These are phyloP conservation scores for Marronus borbonicus DNA, from an alignment of 2,888 invertebrate genomes.

Conservation along the genomic window DNA sequence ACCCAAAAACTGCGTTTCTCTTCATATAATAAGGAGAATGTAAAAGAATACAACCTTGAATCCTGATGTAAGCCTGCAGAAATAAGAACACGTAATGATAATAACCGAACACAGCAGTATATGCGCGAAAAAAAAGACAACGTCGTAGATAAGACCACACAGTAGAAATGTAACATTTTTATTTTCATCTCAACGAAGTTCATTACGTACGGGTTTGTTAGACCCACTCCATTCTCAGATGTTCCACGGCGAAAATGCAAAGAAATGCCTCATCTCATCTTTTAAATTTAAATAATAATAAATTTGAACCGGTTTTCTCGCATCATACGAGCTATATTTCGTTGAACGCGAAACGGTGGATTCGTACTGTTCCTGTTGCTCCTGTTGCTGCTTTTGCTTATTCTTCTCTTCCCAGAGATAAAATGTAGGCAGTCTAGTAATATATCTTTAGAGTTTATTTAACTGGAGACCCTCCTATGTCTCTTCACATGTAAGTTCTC, in stretches of 20 bases:
- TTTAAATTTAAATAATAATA: slow-evolving; percentile 47
- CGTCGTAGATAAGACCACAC: background rate
- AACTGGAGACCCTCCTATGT: slow-evolving; percentile 16
- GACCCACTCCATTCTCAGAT: slow-evolving; percentile 12
- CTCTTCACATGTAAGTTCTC: background rate
- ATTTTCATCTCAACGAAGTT: slow-evolving; percentile 25
- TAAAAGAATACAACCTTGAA: too few relatives aligned
- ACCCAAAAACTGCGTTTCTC: too few relatives aligned
- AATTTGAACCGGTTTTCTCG: slow-evolving; percentile 35
- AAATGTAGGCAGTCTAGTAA: slow-evolving; percentile 41
- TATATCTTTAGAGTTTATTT: slow-evolving; percentile 46
- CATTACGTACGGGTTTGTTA: slow-evolving; percentile 25
- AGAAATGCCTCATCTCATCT: slow-evolving; percentile 37
- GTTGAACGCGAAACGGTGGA: slow-evolving; percentile 30
- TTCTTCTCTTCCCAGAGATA: slow-evolving; percentile 35
- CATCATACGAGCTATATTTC: slow-evolving; percentile 41
- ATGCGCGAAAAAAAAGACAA: background rate
- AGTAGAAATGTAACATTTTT: background rate
- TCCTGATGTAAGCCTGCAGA: too few relatives aligned
- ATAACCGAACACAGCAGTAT: too few relatives aligned
- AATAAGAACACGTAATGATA: too few relatives aligned
- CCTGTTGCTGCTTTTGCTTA: slow-evolving; percentile 15
- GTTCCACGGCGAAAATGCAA: slow-evolving; percentile 33
- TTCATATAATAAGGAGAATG: too few relatives aligned
- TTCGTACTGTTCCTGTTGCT: slow-evolving; percentile 12